Evolutionary conservation across 2,888 invertebrate species (phyloP), one percentile per base, ranked within the genome.

Genomic region (Chrysolina haemoptera): DNA sequence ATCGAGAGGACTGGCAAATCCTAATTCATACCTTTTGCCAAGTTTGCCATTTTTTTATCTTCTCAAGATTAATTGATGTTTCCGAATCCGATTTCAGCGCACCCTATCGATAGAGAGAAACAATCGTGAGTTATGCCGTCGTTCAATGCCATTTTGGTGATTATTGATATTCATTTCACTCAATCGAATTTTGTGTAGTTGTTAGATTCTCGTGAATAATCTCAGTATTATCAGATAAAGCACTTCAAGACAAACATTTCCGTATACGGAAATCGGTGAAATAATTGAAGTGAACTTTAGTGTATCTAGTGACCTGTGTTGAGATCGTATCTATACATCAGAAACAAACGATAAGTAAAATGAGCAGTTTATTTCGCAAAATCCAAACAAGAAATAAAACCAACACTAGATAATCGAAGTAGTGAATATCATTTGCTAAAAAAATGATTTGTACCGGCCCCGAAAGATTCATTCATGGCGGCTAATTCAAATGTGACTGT

Each of bases 401-500:
- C 12, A 35, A 10, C 16, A 1, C 27, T 27, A 35, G 59, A 35
- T 59, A 59, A 46, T 64, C 59, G n/a, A 20, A 16, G 35, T 70
- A 71, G 64, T 53, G 48, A 41, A 63, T 55, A 68, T 67, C 62
- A 62, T 74, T 74, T 74, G 46, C 62, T 70, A 18, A 59, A 10
- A 64, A 73, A 62, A 69, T 71, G 68, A 53, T 66, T 71, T 41
- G 71, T 75, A 71, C 85, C 85, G 84, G 85, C 82, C 79, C 73
- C 74, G 70, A 71, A 74, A 70, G 77, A 82, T 71, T 67, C 43
- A 62, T 75, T 70, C 68, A 84, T 84, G 85, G 85, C 85, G 84
- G 83, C 80, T 77, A 76, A 82, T 86, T 86, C 80, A 81, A 85
- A 84, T 73, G 76, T 73, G 73, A 70, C 77, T 79, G 80, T 82